Conservation (phyloP, 2,113 vertebrate genomes). For the Girardinichthys multiradiatus region DNA sequence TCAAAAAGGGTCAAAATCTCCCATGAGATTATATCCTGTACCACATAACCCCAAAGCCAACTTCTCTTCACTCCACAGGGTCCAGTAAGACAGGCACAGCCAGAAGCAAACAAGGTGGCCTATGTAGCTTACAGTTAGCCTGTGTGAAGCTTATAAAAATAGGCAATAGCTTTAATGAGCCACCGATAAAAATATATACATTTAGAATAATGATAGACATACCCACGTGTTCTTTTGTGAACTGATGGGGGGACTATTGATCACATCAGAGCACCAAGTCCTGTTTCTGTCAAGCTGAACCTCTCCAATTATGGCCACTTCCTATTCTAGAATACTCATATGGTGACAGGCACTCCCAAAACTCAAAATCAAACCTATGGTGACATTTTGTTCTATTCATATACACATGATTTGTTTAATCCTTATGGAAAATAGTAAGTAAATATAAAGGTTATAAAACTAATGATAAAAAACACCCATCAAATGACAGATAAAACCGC, state of each 20-base stretch:
- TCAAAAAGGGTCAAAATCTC: slow-evolving; percentile 38
- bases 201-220: background rate
- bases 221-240: background rate
- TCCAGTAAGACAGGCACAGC: slow-evolving; percentile 13
- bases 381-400: too few species aligned
- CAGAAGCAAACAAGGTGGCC: slow-evolving; percentile 56
- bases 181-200: too few species aligned
- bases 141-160: slow-evolving; percentile 4
- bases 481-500: too few species aligned
- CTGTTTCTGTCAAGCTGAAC: background rate
- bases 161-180: background rate
- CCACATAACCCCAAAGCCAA: background rate
- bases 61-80: slow-evolving; percentile 14
- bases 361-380: too few species aligned
- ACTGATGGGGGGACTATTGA: background rate
- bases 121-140: slow-evolving; percentile 6
- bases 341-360: too few species aligned
- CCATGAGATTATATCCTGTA: slow-evolving; percentile 12
- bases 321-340: background rate
- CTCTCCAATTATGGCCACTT: background rate
- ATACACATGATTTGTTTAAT: too few species aligned
- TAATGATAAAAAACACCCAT: too few species aligned
- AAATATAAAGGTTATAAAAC: too few species aligned
- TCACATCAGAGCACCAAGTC: background rate
- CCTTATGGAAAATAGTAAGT: too few species aligned